Evolutionary conservation across 2,113 vertebrate genomes (phyloP), one percentile per base, ranked within the genome.

Genomic region (Chaenocephalus aceratus): DNA sequence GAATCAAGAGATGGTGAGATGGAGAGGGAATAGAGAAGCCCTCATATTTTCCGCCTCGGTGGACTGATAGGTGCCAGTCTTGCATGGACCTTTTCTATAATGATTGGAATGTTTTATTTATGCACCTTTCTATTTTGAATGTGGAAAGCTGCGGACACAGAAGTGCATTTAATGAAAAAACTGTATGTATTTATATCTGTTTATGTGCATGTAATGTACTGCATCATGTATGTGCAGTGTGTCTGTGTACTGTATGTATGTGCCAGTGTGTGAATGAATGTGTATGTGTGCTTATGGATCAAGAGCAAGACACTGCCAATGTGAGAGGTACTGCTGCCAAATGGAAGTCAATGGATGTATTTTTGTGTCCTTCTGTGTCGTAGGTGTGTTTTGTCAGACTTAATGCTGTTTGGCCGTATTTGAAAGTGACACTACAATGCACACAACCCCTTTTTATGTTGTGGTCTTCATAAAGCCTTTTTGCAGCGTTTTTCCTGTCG

Each of bases 161-260:
- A 94, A 94, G 93, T 94, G 94, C 93, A 94, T 95, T 94, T 88
- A 93, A 76, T 77, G 67, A 89, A 83, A 83, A 83, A 90, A 71
- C 64, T 82, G 46, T 78, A 54, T 36, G 82, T 91, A 85, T 87
- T 85, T 88, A 88, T 91, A 89, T 93, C 78, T 63, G 85, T 93
- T 79, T 88, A 77, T 79, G 90, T 94, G 94, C 91, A 94, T 93
- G 93, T 91, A 89, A 82, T 75, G 86, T 87, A 65, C 76, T 79
- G 84, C 89, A 87, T 89, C 82, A 53, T 86, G 77, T 84, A 45
- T 69, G 67, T 68, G 70, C 62, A 60, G 69, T 4, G 62, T 79
- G 84, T 75, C 1, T 75, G 54, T 49, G 10, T 75, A 61, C 57
- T 65, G 52, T 67, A 48, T 41, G 52, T 66, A 78, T 21, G 26